Evolutionary conservation across 2,888 invertebrate genomes (phyloP).

Genomic region (Lasioglossum vierecki): DNA sequence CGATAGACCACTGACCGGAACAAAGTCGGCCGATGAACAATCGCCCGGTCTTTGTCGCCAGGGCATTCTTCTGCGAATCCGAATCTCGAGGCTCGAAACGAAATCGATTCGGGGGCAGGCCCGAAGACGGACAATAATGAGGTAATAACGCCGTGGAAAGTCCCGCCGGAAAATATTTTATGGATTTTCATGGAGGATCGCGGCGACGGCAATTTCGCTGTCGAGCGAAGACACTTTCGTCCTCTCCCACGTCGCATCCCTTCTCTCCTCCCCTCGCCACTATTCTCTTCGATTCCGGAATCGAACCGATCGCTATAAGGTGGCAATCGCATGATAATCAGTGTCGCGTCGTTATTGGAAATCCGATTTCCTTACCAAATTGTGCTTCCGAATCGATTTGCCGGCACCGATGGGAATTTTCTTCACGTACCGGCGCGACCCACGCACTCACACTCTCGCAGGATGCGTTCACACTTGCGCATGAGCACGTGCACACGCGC

Average conservation of each 20-base stretch:
- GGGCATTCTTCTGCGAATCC: slow-evolving; percentile 31
- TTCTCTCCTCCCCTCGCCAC: background rate
- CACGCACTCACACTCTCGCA: slow-evolving; percentile 21
- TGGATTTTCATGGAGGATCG: slow-evolving; percentile 60
- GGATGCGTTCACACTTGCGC: background rate
- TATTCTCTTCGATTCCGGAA: slow-evolving; percentile 28
- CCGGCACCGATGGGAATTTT: slow-evolving; percentile 59
- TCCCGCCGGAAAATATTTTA: slow-evolving; percentile 63
- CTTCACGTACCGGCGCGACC: slow-evolving; percentile 58
- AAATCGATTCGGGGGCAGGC: slow-evolving; percentile 39
- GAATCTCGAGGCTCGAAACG: slow-evolving; percentile 28
- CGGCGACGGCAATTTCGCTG: slow-evolving; percentile 36
- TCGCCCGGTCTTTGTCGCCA: slow-evolving; percentile 14
- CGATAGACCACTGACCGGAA: slow-evolving; percentile 21
- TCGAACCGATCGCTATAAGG: slow-evolving; percentile 57
- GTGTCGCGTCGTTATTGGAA: slow-evolving; percentile 71
- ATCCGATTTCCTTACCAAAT: slow-evolving; percentile 71
- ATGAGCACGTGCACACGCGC: background rate
- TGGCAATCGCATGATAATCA: slow-evolving; percentile 71
- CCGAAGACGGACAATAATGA: slow-evolving; percentile 54
- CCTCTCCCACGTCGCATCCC: background rate
- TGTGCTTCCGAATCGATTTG: slow-evolving; percentile 66
- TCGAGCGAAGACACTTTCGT: slow-evolving; percentile 29
- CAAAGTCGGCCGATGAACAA: slow-evolving; percentile 24
- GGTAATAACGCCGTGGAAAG: slow-evolving; percentile 52